Evolutionary conservation across 2,797 vertebrate genomes (phyloP).

Genomic region (Mus caroli): DNA sequence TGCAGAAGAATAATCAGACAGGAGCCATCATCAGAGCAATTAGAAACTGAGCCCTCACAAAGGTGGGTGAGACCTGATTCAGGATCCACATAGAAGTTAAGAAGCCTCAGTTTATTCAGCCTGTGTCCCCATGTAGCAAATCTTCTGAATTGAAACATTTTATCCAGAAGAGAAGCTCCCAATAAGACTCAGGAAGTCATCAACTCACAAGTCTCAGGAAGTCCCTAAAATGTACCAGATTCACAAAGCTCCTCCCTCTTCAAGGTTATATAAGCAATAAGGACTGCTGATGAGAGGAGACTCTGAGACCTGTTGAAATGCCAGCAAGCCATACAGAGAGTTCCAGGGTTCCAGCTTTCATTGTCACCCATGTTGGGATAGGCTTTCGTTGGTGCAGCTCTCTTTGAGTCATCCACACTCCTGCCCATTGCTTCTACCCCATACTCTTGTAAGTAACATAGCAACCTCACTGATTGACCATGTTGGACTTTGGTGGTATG

Average conservation of each 20-base stretch:
- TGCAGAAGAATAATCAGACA: neutral
- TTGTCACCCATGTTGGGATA: neutral
- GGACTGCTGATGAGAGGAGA: neutral
- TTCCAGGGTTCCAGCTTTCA: neutral
- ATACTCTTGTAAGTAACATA: neutral
- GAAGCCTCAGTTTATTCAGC: neutral
- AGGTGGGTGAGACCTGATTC: neutral
- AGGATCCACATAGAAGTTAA: neutral
- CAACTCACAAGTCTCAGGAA: slow-evolving; percentile 2
- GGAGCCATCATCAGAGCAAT: neutral
- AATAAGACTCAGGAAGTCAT: neutral
- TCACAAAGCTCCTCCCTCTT: neutral
- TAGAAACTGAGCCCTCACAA: neutral
- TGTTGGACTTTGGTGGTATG: neutral
- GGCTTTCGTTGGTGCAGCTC: neutral
- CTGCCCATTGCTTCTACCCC: neutral
- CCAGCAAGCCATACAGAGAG: neutral
- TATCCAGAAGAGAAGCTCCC: neutral
- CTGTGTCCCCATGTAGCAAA: neutral
- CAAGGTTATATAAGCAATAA: neutral
- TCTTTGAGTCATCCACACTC: neutral
- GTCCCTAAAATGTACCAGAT: slow-evolving; percentile 9
- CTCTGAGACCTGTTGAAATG: neutral
- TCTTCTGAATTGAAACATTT: neutral
- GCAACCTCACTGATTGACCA: neutral